Evolutionary conservation across 2,113 vertebrate species (phyloP).

Genomic region (Cryptomyrus ogoouensis): DNA sequence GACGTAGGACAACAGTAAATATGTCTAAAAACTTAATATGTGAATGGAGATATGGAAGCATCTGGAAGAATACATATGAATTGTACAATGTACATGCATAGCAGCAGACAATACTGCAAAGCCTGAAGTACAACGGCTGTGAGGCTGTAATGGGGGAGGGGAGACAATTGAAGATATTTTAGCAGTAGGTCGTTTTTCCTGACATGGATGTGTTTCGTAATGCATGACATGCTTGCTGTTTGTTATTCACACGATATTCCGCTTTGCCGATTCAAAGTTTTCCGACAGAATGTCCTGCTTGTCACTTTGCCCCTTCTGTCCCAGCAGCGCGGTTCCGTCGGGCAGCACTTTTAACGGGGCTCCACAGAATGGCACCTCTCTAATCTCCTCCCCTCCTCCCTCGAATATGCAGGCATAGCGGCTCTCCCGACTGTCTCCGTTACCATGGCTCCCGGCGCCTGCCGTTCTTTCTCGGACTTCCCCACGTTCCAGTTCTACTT

Average conservation of each 20-base stretch:
- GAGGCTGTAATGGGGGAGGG: neutral
- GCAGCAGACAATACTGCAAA: neutral
- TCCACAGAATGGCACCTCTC: conserved; percentile 11
- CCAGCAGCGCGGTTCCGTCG: neutral
- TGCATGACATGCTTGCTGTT: neutral
- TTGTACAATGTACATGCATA: neutral
- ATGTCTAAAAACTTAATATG: neutral
- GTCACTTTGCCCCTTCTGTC: conserved; percentile 10
- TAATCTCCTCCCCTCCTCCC: conserved; percentile 14
- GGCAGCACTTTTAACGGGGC: conserved; percentile 28
- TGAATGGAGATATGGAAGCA: neutral
- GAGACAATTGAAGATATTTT: neutral
- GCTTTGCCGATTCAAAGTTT: neutral
- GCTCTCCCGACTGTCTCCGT: conserved; percentile 24
- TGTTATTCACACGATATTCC: neutral
- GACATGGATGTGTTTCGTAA: neutral
- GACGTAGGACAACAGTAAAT: neutral
- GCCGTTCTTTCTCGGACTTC: conserved; percentile 9
- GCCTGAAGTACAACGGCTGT: neutral
- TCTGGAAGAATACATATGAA: neutral
- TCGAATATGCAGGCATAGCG: conserved; percentile 18
- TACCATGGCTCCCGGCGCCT: conserved; percentile 41
- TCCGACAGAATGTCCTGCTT: conserved; percentile 17
- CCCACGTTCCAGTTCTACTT: conserved; percentile 10
- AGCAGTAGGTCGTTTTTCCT: neutral